phyloP scores from a whole-genome alignment of 2,797 vertebrate species.

The Thaleichthys pacificus region DNA sequence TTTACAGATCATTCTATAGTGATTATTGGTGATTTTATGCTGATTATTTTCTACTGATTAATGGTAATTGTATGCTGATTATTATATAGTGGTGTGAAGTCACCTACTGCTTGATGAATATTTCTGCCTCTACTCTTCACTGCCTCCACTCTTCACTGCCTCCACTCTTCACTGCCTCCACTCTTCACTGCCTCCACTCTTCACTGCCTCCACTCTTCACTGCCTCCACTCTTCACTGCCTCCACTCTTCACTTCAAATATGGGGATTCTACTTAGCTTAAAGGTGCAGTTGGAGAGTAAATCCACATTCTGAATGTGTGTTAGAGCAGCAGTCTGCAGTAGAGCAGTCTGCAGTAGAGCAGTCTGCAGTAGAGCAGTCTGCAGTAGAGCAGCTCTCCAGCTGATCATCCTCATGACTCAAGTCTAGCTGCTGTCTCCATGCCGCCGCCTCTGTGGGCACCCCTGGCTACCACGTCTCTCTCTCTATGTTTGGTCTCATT shows the following conservation, averaged over 20 bases:
- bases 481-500: slow-evolving; percentile 56
- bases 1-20: too few relatives aligned
- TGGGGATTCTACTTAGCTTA: slow-evolving; percentile 62
- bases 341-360: slow-evolving; percentile 36
- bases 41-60: too few relatives aligned
- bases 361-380: slow-evolving; percentile 7
- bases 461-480: slow-evolving; percentile 52
- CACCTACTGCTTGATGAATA: slow-evolving; percentile 70
- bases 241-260: slow-evolving; percentile 31
- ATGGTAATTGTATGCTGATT: too few relatives aligned
- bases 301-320: slow-evolving; percentile 53
- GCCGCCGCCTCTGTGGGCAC: slow-evolving; percentile 56
- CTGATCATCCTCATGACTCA: slow-evolving; percentile 77
- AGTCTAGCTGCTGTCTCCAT: slow-evolving; percentile 60
- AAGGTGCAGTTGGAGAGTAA: slow-evolving; percentile 59
- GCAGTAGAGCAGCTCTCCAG: slow-evolving; percentile 38
- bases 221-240: too few relatives aligned
- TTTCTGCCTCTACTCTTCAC: slow-evolving; percentile 67
- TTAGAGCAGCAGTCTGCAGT: slow-evolving; percentile 65
- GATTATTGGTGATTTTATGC: too few relatives aligned
- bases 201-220: too few relatives aligned
- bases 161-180: slow-evolving; percentile 18
- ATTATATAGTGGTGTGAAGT: slow-evolving; percentile 54
- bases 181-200: slow-evolving; percentile 65
- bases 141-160: slow-evolving; percentile 58